Evolutionary conservation across 2,797 vertebrate genomes (phyloP).

Genomic region (Alauda arvensis): DNA sequence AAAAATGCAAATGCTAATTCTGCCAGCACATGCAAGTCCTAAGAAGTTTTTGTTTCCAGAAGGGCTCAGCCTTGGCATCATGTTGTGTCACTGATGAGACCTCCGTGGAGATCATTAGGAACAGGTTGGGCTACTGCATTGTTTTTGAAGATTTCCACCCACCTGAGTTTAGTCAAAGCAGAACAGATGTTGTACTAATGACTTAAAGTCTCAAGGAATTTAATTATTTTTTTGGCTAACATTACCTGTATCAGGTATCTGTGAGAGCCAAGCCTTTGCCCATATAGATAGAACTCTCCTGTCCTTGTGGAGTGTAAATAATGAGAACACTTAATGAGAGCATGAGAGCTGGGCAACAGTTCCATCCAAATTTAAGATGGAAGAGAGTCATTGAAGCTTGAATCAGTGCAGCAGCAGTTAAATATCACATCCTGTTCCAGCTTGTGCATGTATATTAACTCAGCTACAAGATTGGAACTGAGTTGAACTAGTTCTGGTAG

Average conservation of each 20-base stretch:
- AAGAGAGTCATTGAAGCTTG: background rate
- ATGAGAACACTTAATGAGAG: background rate
- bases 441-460: background rate
- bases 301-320: background rate
- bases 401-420: background rate
- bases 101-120: background rate
- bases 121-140: background rate
- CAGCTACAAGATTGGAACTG: background rate
- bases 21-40: background rate
- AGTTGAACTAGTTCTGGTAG: background rate
- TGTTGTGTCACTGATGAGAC: background rate
- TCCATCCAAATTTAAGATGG: background rate
- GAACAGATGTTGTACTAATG: background rate
- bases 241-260: background rate
- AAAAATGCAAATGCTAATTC: background rate
- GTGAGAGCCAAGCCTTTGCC: background rate
- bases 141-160: background rate
- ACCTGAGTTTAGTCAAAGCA: background rate
- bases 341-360: background rate
- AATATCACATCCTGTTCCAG: background rate
- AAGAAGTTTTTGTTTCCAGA: background rate
- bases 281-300: background rate
- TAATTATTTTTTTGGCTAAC: background rate
- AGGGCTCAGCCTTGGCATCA: background rate
- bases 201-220: background rate